Evolutionary conservation across 2,797 vertebrate genomes (phyloP).

Genomic region (Ctenopoma kingsleyae): DNA sequence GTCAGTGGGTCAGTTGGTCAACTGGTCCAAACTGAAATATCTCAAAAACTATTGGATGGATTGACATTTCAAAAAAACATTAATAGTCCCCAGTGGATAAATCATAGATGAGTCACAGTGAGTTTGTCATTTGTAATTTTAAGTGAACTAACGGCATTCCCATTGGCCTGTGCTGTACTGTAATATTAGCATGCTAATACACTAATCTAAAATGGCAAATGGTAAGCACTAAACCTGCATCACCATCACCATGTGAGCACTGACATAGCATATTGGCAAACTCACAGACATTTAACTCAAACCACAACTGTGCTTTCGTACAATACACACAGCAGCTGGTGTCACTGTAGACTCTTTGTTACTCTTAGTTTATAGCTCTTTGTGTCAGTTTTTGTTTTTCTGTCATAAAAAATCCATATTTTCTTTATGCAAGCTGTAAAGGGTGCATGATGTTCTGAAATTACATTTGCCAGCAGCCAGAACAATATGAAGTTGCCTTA

Average conservation of each 20-base stretch:
- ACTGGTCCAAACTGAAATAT: background rate
- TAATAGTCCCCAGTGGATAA: background rate
- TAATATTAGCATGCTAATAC: background rate
- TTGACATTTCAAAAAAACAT: background rate
- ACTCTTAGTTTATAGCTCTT: background rate
- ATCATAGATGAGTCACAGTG: background rate
- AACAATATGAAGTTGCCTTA: slow-evolving; percentile 22
- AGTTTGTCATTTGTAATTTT: background rate
- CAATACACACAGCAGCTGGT: background rate
- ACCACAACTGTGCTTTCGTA: background rate
- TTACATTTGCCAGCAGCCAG: slow-evolving; percentile 1
- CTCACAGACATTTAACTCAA: slow-evolving; percentile 20
- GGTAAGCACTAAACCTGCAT: too few relatives aligned
- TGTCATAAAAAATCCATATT: background rate
- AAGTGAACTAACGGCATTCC: slow-evolving; percentile 1
- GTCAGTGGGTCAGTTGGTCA: background rate
- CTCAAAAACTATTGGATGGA: background rate
- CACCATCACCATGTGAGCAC: background rate
- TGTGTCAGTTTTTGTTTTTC: background rate
- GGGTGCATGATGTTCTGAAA: slow-evolving; percentile 5
- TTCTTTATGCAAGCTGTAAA: background rate
- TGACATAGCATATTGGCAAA: background rate
- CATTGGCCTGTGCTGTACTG: background rate
- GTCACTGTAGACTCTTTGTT: background rate
- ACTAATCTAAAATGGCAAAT: background rate